These are phyloP conservation scores for Bactericera cockerelli DNA, from an alignment of 1,140 invertebrate genomes.

Conservation along the genomic window DNA sequence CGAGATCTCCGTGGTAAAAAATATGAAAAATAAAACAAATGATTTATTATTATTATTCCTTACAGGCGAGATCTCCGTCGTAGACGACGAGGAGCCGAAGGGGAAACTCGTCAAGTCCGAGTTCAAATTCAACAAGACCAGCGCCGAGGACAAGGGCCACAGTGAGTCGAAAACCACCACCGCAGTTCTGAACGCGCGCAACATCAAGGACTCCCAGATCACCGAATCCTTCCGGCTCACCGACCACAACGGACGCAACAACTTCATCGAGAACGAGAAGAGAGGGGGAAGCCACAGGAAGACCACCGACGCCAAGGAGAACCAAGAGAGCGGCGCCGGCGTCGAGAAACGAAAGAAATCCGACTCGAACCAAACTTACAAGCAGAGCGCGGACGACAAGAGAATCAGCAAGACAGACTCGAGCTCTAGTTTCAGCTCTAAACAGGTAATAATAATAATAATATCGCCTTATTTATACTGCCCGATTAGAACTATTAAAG, in stretches of 20 bases:
- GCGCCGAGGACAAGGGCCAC: constrained; percentile 15
- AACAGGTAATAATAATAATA: too few species aligned
- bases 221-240: background rate
- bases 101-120: constrained; percentile 45
- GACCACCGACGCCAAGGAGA: too few species aligned
- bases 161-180: constrained; percentile 16
- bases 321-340: too few species aligned
- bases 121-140: constrained; percentile 30
- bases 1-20: too few species aligned
- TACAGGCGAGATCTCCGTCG: constrained; percentile 46
- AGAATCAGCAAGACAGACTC: background rate
- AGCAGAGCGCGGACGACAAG: too few species aligned
- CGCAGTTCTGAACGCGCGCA: background rate
- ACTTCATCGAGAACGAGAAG: background rate
- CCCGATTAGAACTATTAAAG: too few species aligned
- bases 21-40: too few species aligned
- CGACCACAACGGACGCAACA: background rate
- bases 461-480: too few species aligned
- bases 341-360: too few species aligned
- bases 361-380: too few species aligned
- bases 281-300: too few species aligned
- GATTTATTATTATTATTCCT: too few species aligned
- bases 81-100: constrained; percentile 44
- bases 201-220: background rate
- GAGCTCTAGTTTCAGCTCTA: background rate